Percentiles rank a stretch among this genome's conserved stretches.
These are phyloP conservation scores for Leptodactylus fuscus DNA, from an alignment of 2,113 vertebrate species.

Conservation along the genomic window DNA sequence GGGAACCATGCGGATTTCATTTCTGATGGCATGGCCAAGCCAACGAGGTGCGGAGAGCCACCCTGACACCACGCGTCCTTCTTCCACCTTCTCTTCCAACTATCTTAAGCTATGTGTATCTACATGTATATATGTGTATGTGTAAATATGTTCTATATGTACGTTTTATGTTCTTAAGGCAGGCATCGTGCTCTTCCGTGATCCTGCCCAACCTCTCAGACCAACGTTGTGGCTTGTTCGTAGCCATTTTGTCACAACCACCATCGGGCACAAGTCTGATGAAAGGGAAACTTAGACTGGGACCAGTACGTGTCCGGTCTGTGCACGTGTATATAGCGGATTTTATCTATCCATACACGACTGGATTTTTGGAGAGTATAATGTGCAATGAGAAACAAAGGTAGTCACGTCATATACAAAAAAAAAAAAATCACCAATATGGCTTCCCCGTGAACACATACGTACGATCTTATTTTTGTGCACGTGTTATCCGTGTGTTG, in stretches of 20 bases:
- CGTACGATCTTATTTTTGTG: neutral
- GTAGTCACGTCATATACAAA: neutral
- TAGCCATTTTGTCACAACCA: neutral
- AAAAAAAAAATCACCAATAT: neutral
- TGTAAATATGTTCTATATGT: slow-evolving; percentile 48
- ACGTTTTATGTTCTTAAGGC: neutral
- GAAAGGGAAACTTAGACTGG: neutral
- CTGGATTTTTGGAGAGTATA: neutral
- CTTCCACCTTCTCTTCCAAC: too few relatives aligned
- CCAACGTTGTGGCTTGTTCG: neutral
- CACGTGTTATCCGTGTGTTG: neutral
- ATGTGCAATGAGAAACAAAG: slow-evolving; percentile 1
- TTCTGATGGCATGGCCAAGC: neutral
- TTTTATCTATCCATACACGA: neutral
- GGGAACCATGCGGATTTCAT: neutral
- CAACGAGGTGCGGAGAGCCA: neutral
- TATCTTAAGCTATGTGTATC: neutral
- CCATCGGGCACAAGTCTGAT: neutral
- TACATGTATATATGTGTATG: slow-evolving; percentile 39
- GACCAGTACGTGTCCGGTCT: neutral
- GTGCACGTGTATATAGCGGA: neutral
- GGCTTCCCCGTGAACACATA: neutral
- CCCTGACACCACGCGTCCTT: neutral
- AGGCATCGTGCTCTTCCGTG: neutral
- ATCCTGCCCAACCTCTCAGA: neutral